Evolutionary conservation across 2,113 vertebrate genomes (phyloP).

Genomic region (Pristiophorus japonicus): DNA sequence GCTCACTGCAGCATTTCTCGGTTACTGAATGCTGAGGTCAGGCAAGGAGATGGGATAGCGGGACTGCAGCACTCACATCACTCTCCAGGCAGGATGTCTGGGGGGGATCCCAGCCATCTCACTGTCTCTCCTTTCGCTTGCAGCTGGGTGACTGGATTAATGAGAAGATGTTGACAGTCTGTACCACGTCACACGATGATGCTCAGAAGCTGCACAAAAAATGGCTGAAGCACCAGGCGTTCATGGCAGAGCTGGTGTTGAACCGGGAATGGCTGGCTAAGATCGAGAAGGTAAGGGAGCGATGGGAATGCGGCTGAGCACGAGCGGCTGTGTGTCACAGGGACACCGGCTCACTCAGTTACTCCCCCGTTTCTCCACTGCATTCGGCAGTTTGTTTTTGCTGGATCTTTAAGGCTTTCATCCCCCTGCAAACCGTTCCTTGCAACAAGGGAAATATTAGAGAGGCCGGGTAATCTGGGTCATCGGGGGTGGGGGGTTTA

Average conservation of each 20-base stretch:
- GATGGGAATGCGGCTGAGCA: background rate
- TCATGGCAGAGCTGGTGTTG: slow-evolving; percentile 82
- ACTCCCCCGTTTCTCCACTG: background rate
- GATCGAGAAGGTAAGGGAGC: slow-evolving; percentile 72
- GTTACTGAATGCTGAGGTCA: slow-evolving; percentile 9
- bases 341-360: too few species aligned
- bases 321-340: background rate
- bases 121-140: slow-evolving; percentile 36
- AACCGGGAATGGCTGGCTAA: slow-evolving; percentile 87
- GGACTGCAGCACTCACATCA: background rate
- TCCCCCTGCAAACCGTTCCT: too few species aligned
- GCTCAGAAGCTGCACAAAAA: slow-evolving; percentile 77
- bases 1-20: background rate
- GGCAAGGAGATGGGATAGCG: background rate
- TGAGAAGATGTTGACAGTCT: slow-evolving; percentile 85
- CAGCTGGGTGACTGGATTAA: slow-evolving; percentile 84
- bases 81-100: background rate
- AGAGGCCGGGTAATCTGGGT: too few species aligned
- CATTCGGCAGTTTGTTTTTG: background rate
- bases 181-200: slow-evolving; percentile 69
- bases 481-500: too few species aligned
- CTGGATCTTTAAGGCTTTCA: background rate
- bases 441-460: background rate
- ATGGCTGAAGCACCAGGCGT: slow-evolving; percentile 86
- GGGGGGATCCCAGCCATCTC: background rate